phyloP scores from a whole-genome alignment of 2,797 vertebrate species.

The Todus mexicanus region DNA sequence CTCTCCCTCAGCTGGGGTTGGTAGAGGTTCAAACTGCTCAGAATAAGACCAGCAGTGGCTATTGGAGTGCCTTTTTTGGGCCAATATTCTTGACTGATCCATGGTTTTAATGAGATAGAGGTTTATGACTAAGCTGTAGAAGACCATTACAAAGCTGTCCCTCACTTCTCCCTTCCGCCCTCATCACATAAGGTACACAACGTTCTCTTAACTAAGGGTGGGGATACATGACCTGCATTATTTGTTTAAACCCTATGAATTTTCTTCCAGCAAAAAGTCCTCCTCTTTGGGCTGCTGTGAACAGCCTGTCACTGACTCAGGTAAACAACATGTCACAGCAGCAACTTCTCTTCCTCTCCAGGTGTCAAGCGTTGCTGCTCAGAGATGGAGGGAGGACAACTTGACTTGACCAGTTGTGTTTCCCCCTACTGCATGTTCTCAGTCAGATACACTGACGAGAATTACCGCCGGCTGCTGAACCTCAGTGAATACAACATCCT shows the following conservation, averaged over 20 bases:
- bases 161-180: background rate
- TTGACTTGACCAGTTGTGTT: slow-evolving; percentile 72
- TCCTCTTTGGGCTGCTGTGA: background rate
- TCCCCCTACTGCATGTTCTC: slow-evolving; percentile 81
- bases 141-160: background rate
- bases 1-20: background rate
- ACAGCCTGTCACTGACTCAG: background rate
- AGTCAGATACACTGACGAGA: slow-evolving; percentile 73
- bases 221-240: background rate
- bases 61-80: background rate
- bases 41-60: background rate
- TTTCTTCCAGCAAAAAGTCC: background rate
- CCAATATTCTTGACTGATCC: background rate
- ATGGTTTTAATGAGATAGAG: background rate
- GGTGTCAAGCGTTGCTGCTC: slow-evolving; percentile 74
- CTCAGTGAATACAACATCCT: slow-evolving; percentile 81
- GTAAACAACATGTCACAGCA: background rate
- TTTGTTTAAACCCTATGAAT: background rate
- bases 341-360: background rate
- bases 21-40: background rate
- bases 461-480: slow-evolving; percentile 77
- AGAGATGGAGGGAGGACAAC: slow-evolving; percentile 78
- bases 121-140: background rate
- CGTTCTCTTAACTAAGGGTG: background rate
- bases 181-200: background rate